These are phyloP conservation scores for Heterotilapia buettikoferi DNA, from an alignment of 2,113 vertebrate species.

Conservation along the genomic window DNA sequence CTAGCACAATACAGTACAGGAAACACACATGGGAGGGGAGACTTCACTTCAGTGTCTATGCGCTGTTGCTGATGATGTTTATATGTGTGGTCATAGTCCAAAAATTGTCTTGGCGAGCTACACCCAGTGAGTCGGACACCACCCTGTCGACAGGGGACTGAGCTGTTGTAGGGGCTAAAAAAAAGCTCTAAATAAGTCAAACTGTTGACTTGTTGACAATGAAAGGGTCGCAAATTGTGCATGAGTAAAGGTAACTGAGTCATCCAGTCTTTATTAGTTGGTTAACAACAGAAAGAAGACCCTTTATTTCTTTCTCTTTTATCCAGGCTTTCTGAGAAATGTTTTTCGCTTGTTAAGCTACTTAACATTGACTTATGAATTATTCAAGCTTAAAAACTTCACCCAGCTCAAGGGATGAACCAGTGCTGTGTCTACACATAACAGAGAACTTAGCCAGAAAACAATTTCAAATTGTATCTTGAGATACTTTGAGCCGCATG, in stretches of 20 bases:
- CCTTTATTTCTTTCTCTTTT: not conserved
- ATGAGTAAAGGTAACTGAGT: not conserved
- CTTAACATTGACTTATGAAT: not conserved
- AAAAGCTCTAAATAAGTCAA: not conserved
- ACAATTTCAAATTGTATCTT: not conserved
- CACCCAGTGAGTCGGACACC: conserved; percentile 39
- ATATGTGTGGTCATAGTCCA: conserved; percentile 25
- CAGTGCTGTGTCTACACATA: not conserved
- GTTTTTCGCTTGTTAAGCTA: not conserved
- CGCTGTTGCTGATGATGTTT: not conserved
- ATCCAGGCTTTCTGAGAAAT: not conserved
- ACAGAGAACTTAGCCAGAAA: not conserved
- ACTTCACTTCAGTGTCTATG: conserved; percentile 1
- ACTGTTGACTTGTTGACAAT: not conserved
- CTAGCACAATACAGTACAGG: not conserved
- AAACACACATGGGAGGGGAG: conserved; percentile 20
- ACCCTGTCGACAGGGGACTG: not conserved
- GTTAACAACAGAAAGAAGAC: not conserved
- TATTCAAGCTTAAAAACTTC: not conserved
- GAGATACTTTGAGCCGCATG: not conserved
- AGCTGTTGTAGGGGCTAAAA: not conserved
- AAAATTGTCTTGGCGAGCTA: conserved; percentile 29
- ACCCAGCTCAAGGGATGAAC: not conserved
- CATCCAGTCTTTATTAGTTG: not conserved
- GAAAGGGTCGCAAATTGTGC: not conserved